Evolutionary conservation across 2,888 invertebrate species (phyloP), one percentile per base, ranked within the genome.

Genomic region (Latrodectus elegans): DNA sequence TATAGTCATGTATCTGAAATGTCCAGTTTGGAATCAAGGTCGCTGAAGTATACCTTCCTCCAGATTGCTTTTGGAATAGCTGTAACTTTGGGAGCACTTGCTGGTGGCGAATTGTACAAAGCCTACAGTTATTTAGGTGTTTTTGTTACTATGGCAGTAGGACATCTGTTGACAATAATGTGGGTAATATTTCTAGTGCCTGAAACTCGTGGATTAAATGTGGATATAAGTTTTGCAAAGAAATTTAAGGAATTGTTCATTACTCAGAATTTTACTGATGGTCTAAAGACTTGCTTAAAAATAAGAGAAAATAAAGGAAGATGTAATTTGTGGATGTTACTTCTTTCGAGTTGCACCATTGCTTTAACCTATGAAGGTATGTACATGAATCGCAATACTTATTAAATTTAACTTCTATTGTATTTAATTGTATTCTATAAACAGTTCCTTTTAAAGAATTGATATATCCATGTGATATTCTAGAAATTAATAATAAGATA

Each of bases 11-110:
- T 78, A 2, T 82, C 89, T 4, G 89, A 89, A n/a, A 65, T 81
- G 6, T 83, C 89, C 3, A 51, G 70, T 0, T n/a, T 70, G 14
- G 79, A 87, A 55, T 70, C 71, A 0, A 71, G 89, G 51, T 88
- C 89, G 8, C n/a, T 84, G 9, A 73, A 86, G 52, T 80, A 88
- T 22, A 76, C 81, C 4, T 75, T 81, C 26, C 52, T 88, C 10
- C 88, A 89, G 26, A 85, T 88, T 78, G 88, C 90, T 77, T 94
- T 95, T 90, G 97, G 96, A 92, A 93, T 97, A 90, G 96, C 96
- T 71, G 94, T 94, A 91, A 93, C 94, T 89, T 68, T 84, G 0
- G 84, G 88, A 8, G 78, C 84, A 3, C 38, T 88, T 12, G 68
- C 81, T 3, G 88, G 88, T 38, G 88, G 88, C 2, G 68, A 81